A percentile compares a stretch with the other conserved stretches of the same genome.
These are phyloP conservation scores for Pammene aurita DNA, from an alignment of 2,888 invertebrate species.

Conservation along the genomic window DNA sequence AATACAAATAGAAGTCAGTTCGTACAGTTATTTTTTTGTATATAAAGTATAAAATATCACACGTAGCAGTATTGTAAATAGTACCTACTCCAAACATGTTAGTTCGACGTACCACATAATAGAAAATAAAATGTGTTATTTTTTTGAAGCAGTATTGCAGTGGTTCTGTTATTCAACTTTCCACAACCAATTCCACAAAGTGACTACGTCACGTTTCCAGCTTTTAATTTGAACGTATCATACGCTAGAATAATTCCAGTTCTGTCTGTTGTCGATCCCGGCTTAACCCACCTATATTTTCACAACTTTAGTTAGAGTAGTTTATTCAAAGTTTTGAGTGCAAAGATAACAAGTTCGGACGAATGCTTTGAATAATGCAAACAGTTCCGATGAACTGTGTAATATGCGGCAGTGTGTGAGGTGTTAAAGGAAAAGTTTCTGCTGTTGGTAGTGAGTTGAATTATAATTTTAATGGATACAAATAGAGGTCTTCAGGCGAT, in stretches of 20 bases:
- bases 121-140: too few species aligned
- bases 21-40: too few species aligned
- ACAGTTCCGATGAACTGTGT: conserved; percentile 48
- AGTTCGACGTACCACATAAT: too few species aligned
- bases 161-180: too few species aligned
- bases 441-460: conserved; percentile 44
- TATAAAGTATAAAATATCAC: too few species aligned
- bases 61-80: too few species aligned
- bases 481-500: conserved; percentile 22
- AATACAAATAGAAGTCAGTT: too few species aligned
- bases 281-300: conserved; percentile 70
- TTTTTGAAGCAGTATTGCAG: too few species aligned
- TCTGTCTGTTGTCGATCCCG: conserved; percentile 52
- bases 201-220: conserved; percentile 25
- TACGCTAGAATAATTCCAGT: conserved; percentile 56
- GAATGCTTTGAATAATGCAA: conserved; percentile 68
- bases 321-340: conserved; percentile 75
- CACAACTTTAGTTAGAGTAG: conserved; percentile 61
- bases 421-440: conserved; percentile 54
- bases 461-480: conserved; percentile 42
- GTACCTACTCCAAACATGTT: too few species aligned
- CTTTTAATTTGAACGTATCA: conserved; percentile 23
- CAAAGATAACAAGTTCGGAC: conserved; percentile 68
- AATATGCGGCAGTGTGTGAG: conserved; percentile 50
- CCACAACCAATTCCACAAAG: conserved; percentile 8